Evolutionary conservation across 37 sponge, comb jelly and placozoan species (phyloP), one percentile per base, ranked within the genome.

Genomic region (Hexactinellida sp.): DNA sequence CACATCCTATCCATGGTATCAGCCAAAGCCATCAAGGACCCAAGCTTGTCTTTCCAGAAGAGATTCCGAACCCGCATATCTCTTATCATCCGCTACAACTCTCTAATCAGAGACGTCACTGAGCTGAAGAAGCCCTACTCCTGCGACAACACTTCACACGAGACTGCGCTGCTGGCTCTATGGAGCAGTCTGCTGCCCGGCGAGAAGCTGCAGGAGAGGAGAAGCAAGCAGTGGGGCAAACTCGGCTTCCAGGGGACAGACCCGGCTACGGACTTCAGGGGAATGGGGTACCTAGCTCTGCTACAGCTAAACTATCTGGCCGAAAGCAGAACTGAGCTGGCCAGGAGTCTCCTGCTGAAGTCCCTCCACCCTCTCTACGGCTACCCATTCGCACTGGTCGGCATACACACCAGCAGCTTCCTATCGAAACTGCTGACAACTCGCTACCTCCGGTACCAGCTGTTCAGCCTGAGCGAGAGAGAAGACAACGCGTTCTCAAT

Each of bases 261-360:
- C 84, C 99, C 99, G 37, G 99, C 96, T 34, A 98, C 97, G 28
- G 97, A 95, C 55, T 96, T 98, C 91, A 90, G 99, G 38, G 97
- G 99, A 10, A 96, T 94, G 95, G 97, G 97, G 0, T 16, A 91
- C 23, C 85, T 94, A 16, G 89, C 94, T 16, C 87, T 91, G 28
- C 24, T 84, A 16, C 89, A 94, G 34, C 82, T 92, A 3, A 36
- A 25, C 82, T 55, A 85, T 25, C 24, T 85, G 3, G 55, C 86
- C 9, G 82, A 82, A 3, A 16, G 3, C 9, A 7, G 30, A 5
- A 85, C 55, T 24, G 55, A 36, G 30, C 23, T 41, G 9, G 55
- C 86, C 24, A 16, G 39, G 35, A 37, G 38, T 38, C 7, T 83
- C 1, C 84, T 83, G 38, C 37, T 83, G 38, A 37, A 83, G 39